Conservation (phyloP, 2,888 invertebrate species). For the Perithous albicinctus region DNA sequence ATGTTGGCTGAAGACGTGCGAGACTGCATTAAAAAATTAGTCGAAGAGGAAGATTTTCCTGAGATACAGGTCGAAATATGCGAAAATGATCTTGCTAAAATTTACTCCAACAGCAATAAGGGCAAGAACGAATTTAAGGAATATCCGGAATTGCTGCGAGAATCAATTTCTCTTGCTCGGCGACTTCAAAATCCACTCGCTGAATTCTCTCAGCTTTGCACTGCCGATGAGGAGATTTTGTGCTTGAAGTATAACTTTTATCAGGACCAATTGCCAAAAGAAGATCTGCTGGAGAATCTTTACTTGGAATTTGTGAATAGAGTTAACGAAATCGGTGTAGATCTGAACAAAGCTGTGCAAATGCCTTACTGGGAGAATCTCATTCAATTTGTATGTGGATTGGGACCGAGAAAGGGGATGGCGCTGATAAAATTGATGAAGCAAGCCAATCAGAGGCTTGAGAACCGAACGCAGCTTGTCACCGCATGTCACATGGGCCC, state of each 20-base stretch:
- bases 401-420: conserved; percentile 97
- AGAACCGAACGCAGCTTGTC: conserved; percentile 97
- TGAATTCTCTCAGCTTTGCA: conserved; percentile 98
- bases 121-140: conserved; percentile 95
- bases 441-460: conserved; percentile 95
- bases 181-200: conserved; percentile 97
- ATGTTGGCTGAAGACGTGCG: conserved; percentile 92
- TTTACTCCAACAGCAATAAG: conserved; percentile 96
- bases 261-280: conserved; percentile 92
- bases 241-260: conserved; percentile 96
- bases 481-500: conserved; percentile 99
- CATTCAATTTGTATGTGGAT: conserved; percentile 98
- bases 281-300: conserved; percentile 93
- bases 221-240: conserved; percentile 97
- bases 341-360: conserved; percentile 96
- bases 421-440: conserved; percentile 94
- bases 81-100: conserved; percentile 96
- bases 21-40: conserved; percentile 90
- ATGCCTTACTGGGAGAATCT: conserved; percentile 94
- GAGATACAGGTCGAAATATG: conserved; percentile 95
- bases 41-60: conserved; percentile 95
- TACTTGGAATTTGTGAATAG: conserved; percentile 96
- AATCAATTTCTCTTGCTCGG: conserved; percentile 97
- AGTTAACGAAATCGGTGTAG: conserved; percentile 99
- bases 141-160: conserved; percentile 95